These are phyloP conservation scores for Disparrhopalites patrizii DNA, from an alignment of 2,888 invertebrate genomes.

Conservation along the genomic window DNA sequence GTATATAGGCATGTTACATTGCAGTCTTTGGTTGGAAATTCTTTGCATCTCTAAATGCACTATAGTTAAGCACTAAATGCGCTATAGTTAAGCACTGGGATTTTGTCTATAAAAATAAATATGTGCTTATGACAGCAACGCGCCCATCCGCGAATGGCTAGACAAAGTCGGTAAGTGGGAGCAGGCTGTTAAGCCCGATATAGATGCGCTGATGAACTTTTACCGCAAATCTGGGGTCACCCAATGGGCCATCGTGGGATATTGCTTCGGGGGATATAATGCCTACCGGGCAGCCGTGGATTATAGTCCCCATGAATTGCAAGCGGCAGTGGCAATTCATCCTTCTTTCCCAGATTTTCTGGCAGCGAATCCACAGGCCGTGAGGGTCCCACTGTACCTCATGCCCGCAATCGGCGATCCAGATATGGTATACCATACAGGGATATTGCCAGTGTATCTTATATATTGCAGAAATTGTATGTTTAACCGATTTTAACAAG, in stretches of 20 bases:
- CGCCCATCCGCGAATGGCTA: not conserved
- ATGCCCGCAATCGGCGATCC: slow-evolving; percentile 33
- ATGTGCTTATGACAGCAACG: too few species aligned
- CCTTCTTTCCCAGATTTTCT: too few species aligned
- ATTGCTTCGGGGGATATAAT: slow-evolving; percentile 30
- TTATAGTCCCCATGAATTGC: slow-evolving; percentile 26
- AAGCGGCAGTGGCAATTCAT: slow-evolving; percentile 37
- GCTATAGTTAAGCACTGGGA: too few species aligned
- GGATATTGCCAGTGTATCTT: too few species aligned
- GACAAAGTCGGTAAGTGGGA: slow-evolving; percentile 22
- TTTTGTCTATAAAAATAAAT: too few species aligned
- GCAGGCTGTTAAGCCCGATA: not conserved
- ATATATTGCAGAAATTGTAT: too few species aligned
- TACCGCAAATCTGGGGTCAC: slow-evolving; percentile 1
- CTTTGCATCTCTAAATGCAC: too few species aligned
- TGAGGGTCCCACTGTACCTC: slow-evolving; percentile 31
- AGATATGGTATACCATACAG: slow-evolving; percentile 45
- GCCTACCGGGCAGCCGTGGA: slow-evolving; percentile 2
- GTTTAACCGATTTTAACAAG: too few species aligned
- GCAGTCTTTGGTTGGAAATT: too few species aligned
- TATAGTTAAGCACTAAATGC: too few species aligned
- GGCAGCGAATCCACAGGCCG: too few species aligned
- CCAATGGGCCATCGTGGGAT: slow-evolving; percentile 26
- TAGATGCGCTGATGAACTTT: not conserved
- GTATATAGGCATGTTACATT: too few species aligned